A percentile compares a stretch with the other conserved stretches of the same genome.
phyloP scores from a whole-genome alignment of 2,888 invertebrate species.

The Cremastobaeus sp. region DNA sequence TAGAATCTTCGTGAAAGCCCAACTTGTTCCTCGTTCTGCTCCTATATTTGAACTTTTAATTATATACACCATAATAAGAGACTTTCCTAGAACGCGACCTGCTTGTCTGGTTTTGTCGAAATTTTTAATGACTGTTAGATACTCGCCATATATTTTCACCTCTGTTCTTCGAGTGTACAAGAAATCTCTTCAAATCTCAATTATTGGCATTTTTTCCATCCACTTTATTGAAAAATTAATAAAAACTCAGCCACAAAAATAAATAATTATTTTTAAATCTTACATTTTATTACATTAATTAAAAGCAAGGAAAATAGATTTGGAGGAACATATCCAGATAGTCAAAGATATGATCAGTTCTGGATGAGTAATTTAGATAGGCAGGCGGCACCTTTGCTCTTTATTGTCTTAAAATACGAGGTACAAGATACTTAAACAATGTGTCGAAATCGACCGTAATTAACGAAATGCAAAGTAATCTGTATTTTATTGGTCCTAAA shows the following conservation, averaged over 20 bases:
- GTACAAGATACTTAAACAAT: slow-evolving; percentile 48
- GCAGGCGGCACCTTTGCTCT: slow-evolving; percentile 45
- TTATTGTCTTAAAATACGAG: slow-evolving; percentile 42
- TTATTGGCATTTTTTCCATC: too few relatives aligned
- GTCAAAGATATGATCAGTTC: slow-evolving; percentile 33
- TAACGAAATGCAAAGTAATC: slow-evolving; percentile 43
- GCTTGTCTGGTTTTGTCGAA: background rate
- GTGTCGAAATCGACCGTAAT: slow-evolving; percentile 49
- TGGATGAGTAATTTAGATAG: slow-evolving; percentile 35
- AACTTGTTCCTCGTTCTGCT: slow-evolving; percentile 8
- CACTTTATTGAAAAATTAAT: slow-evolving; percentile 2
- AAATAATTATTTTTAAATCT: too few relatives aligned
- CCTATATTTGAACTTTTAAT: slow-evolving; percentile 39
- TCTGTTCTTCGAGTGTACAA: too few relatives aligned
- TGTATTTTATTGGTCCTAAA: slow-evolving; percentile 39
- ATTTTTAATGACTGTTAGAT: slow-evolving; percentile 1
- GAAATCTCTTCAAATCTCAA: too few relatives aligned
- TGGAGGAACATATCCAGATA: slow-evolving; percentile 34
- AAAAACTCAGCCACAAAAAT: too few relatives aligned
- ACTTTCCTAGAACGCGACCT: background rate
- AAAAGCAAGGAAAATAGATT: slow-evolving; percentile 18
- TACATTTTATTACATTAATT: slow-evolving; percentile 32
- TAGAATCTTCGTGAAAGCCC: slow-evolving; percentile 35
- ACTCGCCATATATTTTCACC: too few relatives aligned
- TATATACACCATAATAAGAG: slow-evolving; percentile 28